These are phyloP conservation scores for Encarsia formosa DNA, from an alignment of 2,888 invertebrate species.

Conservation along the genomic window DNA sequence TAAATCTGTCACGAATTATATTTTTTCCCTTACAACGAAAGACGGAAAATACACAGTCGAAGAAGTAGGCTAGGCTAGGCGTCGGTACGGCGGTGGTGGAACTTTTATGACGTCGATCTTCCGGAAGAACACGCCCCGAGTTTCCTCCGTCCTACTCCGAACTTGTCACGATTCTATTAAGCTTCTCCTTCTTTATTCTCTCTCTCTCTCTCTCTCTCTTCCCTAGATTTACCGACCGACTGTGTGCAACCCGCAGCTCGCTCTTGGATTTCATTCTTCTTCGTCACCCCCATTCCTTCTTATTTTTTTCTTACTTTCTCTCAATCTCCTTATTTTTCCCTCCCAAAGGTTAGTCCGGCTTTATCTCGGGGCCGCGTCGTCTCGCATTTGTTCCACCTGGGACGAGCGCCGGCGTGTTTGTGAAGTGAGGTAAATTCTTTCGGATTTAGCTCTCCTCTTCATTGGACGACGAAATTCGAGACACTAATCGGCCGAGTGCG, in stretches of 20 bases:
- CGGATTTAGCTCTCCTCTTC: neutral
- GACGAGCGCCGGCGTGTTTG: too few species aligned
- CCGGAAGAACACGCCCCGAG: conserved; percentile 27
- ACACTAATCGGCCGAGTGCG: conserved; percentile 15
- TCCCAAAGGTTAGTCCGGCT: neutral
- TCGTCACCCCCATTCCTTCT: conserved; percentile 2
- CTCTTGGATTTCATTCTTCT: conserved; percentile 15
- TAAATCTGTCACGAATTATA: too few species aligned
- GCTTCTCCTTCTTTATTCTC: conserved; percentile 10
- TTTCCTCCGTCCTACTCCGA: conserved; percentile 22
- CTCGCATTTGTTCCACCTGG: conserved; percentile 21
- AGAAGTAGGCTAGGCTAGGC: conserved; percentile 9
- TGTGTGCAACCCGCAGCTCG: neutral
- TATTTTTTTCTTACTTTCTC: neutral
- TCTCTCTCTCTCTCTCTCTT: neutral
- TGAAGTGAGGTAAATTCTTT: too few species aligned
- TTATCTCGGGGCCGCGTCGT: conserved; percentile 6
- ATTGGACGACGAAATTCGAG: neutral
- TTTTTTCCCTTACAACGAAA: too few species aligned
- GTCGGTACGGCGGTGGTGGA: conserved; percentile 10
- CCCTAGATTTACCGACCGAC: neutral
- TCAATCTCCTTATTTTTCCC: too few species aligned
- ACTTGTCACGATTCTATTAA: conserved; percentile 36
- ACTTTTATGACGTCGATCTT: conserved; percentile 31
- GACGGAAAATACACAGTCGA: neutral